Conservation (phyloP, 1,140 invertebrate genomes). For the silkworm (Bombyx mori) region DNA sequence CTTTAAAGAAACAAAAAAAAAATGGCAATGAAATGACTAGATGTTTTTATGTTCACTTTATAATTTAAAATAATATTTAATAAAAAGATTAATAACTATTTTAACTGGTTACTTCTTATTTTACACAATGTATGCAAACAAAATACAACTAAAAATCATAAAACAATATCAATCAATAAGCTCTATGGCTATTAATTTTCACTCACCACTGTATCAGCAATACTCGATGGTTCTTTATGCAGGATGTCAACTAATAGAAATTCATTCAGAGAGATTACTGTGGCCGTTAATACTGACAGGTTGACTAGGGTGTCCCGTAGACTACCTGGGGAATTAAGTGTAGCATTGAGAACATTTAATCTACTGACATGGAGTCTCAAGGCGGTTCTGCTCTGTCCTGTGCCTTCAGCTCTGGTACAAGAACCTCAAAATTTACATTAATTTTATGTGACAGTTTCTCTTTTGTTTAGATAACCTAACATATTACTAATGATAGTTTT, state of each 20-base stretch:
- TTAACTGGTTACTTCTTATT: not conserved
- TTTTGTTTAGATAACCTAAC: no score
- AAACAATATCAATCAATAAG: not conserved
- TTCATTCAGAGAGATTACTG: constrained; percentile 55
- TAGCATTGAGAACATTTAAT: no score
- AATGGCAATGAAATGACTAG: no score
- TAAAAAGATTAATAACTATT: not conserved
- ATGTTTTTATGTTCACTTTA: not conserved
- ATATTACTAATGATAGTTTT: no score
- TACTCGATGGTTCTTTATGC: constrained; percentile 57
- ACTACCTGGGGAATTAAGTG: constrained; percentile 61
- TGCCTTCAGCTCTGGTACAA: no score
- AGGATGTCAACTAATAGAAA: constrained; percentile 57
- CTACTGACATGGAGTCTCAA: no score
- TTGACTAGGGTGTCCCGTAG: constrained; percentile 77
- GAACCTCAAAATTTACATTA: no score
- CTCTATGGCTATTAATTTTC: not conserved
- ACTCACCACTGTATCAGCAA: constrained; percentile 68
- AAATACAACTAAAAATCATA: not conserved
- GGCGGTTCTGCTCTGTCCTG: no score
- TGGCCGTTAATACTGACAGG: constrained; percentile 49
- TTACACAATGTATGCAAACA: not conserved
- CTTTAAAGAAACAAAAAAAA: no score
- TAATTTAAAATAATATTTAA: not conserved
- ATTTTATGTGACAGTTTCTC: no score